Percentiles rank a stretch among this genome's conserved stretches.
phyloP scores from a whole-genome alignment of 2,797 vertebrate species.

The Cheirogaleus major region DNA sequence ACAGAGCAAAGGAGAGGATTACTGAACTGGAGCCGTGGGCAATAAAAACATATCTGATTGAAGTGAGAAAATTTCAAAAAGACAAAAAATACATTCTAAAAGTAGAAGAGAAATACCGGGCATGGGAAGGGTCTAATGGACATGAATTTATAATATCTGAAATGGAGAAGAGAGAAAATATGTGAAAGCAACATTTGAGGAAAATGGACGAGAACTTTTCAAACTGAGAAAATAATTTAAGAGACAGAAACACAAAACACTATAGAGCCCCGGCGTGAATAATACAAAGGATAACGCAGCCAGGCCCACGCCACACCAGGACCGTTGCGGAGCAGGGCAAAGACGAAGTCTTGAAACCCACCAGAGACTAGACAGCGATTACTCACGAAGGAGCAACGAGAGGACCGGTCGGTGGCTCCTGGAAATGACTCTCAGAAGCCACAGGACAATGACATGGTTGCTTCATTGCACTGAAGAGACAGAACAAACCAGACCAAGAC shows the following conservation, averaged over 20 bases:
- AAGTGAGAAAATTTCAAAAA: not conserved
- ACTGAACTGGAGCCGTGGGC: not conserved
- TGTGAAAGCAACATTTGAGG: not conserved
- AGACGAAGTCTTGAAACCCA: not conserved
- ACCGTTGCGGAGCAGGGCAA: no score
- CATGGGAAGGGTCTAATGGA: not conserved
- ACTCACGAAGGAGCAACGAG: not conserved
- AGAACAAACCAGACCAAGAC: no score
- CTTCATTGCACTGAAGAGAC: not conserved
- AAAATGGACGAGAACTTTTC: not conserved
- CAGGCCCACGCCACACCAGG: not conserved
- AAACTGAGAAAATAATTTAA: not conserved
- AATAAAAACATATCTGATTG: not conserved
- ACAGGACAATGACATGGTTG: accelerated
- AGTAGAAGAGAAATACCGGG: not conserved
- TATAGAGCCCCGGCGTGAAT: not conserved
- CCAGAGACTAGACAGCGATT: no score
- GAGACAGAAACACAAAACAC: not conserved
- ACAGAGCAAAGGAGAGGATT: not conserved
- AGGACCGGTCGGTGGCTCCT: accelerated
- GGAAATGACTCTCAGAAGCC: not conserved
- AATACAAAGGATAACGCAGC: not conserved
- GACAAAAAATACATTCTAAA: not conserved
- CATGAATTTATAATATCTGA: not conserved
- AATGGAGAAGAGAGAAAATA: no score